phyloP scores from a whole-genome alignment of 2,797 vertebrate species.

The Macroramphosus scolopax region DNA sequence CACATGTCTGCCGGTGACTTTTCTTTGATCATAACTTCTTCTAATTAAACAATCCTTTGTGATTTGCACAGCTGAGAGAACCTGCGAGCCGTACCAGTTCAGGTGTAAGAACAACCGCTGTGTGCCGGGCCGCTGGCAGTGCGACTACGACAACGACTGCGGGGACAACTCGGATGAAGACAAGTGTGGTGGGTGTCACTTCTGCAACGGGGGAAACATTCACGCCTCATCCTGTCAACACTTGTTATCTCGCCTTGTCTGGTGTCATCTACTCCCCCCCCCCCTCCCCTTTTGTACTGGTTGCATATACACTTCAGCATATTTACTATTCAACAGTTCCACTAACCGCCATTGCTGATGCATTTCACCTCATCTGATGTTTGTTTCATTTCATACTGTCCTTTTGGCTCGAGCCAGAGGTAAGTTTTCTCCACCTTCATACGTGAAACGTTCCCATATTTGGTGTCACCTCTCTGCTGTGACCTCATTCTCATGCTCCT shows the following conservation, averaged over 20 bases:
- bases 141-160: slow-evolving; percentile 98
- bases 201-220: no score
- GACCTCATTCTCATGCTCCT: slow-evolving; percentile 14
- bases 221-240: no score
- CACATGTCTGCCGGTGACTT: no score
- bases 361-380: slow-evolving; percentile 95
- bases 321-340: slow-evolving; percentile 30
- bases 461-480: slow-evolving; percentile 42
- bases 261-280: no score
- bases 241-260: slow-evolving; percentile 3
- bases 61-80: slow-evolving; percentile 90
- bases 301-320: no score
- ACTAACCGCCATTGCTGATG: slow-evolving; percentile 66
- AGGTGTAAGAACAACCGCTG: slow-evolving; percentile 99
- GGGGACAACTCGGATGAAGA: slow-evolving; percentile 98
- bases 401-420: slow-evolving; percentile 89
- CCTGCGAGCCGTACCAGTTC: slow-evolving; percentile 98
- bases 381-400: slow-evolving; percentile 97
- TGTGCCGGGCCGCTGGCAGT: slow-evolving; percentile 97
- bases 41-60: no score
- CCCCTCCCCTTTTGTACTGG: no score
- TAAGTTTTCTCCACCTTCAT: slow-evolving; percentile 83
- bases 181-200: slow-evolving; percentile 96
- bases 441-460: slow-evolving; percentile 18
- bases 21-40: no score